phyloP scores from a whole-genome alignment of 2,888 invertebrate genomes.

The Drosophila nigritarsus region DNA sequence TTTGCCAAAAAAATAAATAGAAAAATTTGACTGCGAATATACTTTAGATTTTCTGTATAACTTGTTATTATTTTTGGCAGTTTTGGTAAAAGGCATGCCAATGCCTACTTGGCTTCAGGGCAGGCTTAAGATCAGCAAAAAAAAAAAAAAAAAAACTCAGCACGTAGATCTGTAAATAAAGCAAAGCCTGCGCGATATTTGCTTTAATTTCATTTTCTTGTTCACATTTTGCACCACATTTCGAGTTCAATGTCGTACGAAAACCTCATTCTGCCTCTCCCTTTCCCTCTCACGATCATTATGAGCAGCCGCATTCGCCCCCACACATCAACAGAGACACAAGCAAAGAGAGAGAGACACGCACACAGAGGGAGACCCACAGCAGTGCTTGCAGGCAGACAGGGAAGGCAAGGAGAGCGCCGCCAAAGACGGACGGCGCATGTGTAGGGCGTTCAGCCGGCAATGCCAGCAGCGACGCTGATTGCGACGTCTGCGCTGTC shows the following conservation, averaged over 20 bases:
- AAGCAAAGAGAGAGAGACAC: constrained; percentile 18
- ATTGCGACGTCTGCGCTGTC: constrained; percentile 27
- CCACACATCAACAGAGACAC: constrained; percentile 31
- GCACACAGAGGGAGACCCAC: constrained; percentile 13
- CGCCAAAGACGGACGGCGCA: constrained; percentile 37
- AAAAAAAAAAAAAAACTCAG: constrained; percentile 12
- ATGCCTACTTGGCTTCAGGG: constrained; percentile 42
- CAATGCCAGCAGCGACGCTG: constrained; percentile 26
- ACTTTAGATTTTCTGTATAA: constrained; percentile 21
- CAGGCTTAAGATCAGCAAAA: constrained; percentile 13
- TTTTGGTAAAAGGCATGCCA: constrained; percentile 39
- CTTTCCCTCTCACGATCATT: constrained; percentile 63
- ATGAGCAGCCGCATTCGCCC: constrained; percentile 58
- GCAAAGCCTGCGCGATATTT: constrained; percentile 56
- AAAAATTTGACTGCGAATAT: constrained; percentile 17
- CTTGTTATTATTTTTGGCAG: constrained; percentile 23
- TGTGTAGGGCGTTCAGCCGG: constrained; percentile 69
- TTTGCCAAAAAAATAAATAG: constrained; percentile 22
- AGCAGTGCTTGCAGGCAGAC: constrained; percentile 16
- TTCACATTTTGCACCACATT: constrained; percentile 63
- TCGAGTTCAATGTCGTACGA: constrained; percentile 83
- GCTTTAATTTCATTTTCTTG: constrained; percentile 58
- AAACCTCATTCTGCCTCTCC: constrained; percentile 67
- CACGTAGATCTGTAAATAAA: constrained; percentile 23
- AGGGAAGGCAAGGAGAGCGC: constrained; percentile 3